These are phyloP conservation scores for Crossaster papposus DNA, from an alignment of 53 echinoderm and acorn worm genomes.

Conservation along the genomic window DNA sequence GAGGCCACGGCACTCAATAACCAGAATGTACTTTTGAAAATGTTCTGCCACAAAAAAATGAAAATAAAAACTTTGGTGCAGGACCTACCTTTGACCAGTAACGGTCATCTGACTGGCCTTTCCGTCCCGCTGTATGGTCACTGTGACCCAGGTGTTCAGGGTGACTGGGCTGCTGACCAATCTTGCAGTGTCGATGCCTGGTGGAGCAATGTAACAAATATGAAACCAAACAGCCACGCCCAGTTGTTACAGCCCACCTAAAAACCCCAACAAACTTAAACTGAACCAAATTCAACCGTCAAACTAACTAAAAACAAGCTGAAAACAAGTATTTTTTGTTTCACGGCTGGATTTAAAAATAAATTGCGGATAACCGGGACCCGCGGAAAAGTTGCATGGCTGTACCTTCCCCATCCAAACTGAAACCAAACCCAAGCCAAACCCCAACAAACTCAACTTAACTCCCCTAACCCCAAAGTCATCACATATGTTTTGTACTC, in stretches of 20 bases:
- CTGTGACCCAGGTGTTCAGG: conserved; percentile 75
- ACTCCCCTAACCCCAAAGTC: background rate
- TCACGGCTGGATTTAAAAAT: too few relatives aligned
- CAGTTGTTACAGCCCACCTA: background rate
- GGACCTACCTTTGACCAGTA: conserved; percentile 87
- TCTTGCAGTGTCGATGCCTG: conserved; percentile 75
- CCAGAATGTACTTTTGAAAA: too few relatives aligned
- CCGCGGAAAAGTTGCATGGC: too few relatives aligned
- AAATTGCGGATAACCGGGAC: too few relatives aligned
- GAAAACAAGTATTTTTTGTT: too few relatives aligned
- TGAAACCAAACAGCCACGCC: background rate
- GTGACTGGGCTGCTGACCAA: conserved; percentile 67
- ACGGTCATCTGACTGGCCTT: conserved; percentile 75
- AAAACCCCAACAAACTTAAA: background rate
- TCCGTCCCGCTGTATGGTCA: conserved; percentile 67
- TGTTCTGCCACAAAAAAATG: background rate
- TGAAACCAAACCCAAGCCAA: background rate
- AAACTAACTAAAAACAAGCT: too few relatives aligned
- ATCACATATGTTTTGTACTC: too few relatives aligned
- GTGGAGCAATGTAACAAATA: background rate
- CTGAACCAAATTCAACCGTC: background rate
- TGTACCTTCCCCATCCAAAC: background rate
- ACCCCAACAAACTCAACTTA: background rate
- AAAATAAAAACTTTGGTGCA: background rate
- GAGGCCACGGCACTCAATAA: too few relatives aligned